Conservation (phyloP, 1,140 invertebrate genomes). For the Epicauta chinensis region DNA sequence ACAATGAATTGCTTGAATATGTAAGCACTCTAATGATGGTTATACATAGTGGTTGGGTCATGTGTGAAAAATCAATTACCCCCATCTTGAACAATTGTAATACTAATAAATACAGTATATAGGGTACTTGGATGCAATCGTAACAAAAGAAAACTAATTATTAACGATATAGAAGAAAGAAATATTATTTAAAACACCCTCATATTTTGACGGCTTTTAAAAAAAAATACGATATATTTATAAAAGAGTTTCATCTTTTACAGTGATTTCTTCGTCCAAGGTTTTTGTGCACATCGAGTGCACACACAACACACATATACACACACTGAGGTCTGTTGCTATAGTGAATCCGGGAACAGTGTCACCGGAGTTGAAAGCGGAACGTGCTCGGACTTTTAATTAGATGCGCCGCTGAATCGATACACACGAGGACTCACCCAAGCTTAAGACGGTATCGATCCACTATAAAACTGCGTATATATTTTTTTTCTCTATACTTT, state of each 20-base stretch:
- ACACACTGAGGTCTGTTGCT: constrained; percentile 17
- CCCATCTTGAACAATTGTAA: background rate
- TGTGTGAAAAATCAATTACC: constrained; percentile 23
- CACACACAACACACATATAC: background rate
- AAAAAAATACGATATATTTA: too few species aligned
- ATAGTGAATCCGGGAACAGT: constrained; percentile 35
- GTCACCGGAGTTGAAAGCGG: constrained; percentile 38
- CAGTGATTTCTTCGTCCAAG: constrained; percentile 1
- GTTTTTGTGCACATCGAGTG: constrained; percentile 5
- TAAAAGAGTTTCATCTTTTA: too few species aligned
- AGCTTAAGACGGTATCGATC: constrained; percentile 18
- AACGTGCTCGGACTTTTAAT: constrained; percentile 40
- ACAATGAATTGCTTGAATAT: constrained; percentile 5
- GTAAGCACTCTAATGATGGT: constrained; percentile 13
- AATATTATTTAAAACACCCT: too few species aligned
- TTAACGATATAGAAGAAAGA: too few species aligned
- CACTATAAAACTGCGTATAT: background rate
- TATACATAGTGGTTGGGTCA: constrained; percentile 15
- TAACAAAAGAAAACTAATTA: too few species aligned
- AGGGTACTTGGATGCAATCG: background rate
- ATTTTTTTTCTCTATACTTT: too few species aligned
- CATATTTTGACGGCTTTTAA: too few species aligned
- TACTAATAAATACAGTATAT: background rate
- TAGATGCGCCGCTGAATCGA: constrained; percentile 40
- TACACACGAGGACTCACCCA: constrained; percentile 25